Conservation (phyloP, 30 jellyfish, hydroid and myxozoan genomes). For the Pelagia noctiluca region DNA sequence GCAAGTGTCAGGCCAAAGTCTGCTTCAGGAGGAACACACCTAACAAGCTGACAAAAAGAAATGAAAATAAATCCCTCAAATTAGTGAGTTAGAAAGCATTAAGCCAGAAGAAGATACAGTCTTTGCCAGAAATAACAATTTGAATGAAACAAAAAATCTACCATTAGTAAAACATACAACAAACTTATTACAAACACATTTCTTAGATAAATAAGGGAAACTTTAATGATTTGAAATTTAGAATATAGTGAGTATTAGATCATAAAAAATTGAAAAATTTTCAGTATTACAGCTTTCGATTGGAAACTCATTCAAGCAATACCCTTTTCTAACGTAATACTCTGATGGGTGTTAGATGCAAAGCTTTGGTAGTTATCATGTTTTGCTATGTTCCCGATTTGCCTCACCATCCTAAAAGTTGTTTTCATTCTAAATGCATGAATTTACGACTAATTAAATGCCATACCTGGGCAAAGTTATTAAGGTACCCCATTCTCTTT, state of each 20-base stretch:
- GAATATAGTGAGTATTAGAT: background rate
- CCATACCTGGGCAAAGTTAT: conserved; percentile 94
- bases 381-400: too few relatives aligned
- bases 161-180: background rate
- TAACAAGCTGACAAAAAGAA: conserved; percentile 78
- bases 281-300: background rate
- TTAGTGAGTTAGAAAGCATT: background rate
- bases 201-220: background rate
- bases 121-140: background rate
- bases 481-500: conserved; percentile 93
- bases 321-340: background rate
- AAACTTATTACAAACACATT: too few relatives aligned
- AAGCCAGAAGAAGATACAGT: background rate
- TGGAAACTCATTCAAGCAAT: background rate
- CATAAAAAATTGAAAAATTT: background rate
- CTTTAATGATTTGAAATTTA: background rate
- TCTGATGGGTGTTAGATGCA: background rate
- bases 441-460: background rate
- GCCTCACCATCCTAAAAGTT: background rate
- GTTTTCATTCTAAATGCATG: background rate
- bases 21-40: conserved; percentile 85
- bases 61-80: background rate
- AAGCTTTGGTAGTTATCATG: background rate
- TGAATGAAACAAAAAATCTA: background rate
- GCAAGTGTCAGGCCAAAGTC: conserved; percentile 88